A percentile compares a stretch with the other conserved stretches of the same genome.
Evolutionary conservation across 2,797 vertebrate species (phyloP).

Genomic region (Petrocephalus sullivani): DNA sequence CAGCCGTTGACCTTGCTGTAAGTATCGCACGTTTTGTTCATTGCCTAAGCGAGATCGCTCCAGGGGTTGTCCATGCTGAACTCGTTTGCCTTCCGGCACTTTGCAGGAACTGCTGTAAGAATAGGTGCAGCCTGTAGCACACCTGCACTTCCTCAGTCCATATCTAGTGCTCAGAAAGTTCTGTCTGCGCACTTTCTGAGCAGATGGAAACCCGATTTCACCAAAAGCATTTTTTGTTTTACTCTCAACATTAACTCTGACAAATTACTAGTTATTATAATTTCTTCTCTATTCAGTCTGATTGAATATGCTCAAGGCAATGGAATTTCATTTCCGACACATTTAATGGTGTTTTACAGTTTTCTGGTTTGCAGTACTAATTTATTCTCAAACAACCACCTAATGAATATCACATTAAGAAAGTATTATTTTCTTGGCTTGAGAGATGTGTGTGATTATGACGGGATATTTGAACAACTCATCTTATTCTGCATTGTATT

Average conservation of each 20-base stretch:
- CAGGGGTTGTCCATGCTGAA: neutral
- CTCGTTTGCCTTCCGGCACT: neutral
- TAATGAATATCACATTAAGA: neutral
- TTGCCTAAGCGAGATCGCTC: neutral
- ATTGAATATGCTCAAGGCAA: neutral
- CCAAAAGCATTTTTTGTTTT: neutral
- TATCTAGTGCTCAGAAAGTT: neutral
- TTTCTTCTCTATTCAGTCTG: neutral
- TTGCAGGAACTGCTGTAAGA: neutral
- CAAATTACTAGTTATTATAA: neutral
- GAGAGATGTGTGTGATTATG: neutral
- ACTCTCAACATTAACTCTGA: neutral
- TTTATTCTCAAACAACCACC: neutral
- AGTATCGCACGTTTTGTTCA: neutral
- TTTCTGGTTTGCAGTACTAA: neutral
- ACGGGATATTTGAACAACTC: neutral
- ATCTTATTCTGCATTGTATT: neutral
- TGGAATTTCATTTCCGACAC: neutral
- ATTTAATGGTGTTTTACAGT: neutral
- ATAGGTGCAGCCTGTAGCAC: neutral
- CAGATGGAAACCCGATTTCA: neutral
- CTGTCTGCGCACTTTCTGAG: neutral
- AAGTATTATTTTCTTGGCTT: neutral
- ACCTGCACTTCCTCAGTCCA: neutral
- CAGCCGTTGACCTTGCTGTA: neutral